These are phyloP conservation scores for Enhydra lutris DNA, from an alignment of 2,113 vertebrate genomes.

Conservation along the genomic window DNA sequence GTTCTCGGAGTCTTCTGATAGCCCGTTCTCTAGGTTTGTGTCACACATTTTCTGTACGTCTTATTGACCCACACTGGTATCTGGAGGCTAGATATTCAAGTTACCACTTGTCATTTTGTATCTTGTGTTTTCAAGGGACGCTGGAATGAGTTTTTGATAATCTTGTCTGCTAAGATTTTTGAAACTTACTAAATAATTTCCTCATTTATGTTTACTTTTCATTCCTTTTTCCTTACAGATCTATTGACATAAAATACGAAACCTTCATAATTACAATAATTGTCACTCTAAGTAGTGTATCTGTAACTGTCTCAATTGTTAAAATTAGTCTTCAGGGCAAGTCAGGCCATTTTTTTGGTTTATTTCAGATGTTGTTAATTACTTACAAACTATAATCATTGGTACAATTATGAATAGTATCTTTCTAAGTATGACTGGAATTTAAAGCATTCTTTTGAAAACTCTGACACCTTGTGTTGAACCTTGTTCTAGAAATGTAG, in stretches of 20 bases:
- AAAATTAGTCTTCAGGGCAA: not conserved
- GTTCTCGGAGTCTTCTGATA: not conserved
- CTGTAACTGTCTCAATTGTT: not conserved
- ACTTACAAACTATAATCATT: not conserved
- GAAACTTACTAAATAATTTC: not conserved
- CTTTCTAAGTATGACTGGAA: not conserved
- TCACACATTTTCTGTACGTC: not conserved
- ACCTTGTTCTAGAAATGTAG: slow-evolving; percentile 85
- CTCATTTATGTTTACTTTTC: not conserved
- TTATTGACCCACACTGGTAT: not conserved
- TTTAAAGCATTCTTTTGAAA: slow-evolving; percentile 17
- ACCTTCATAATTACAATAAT: not conserved
- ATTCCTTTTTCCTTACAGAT: not conserved
- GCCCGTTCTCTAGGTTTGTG: not conserved
- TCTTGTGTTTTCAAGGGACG: not conserved
- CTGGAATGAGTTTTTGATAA: slow-evolving; percentile 1
- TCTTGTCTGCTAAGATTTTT: not conserved
- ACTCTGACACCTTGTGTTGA: not conserved
- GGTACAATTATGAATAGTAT: not conserved
- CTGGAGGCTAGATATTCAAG: not conserved
- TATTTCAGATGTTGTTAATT: slow-evolving; percentile 7
- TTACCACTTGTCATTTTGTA: not conserved
- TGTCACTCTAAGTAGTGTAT: not conserved
- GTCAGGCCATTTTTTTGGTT: not conserved
- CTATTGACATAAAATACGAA: not conserved